phyloP scores from a whole-genome alignment of 2,113 vertebrate genomes.

The Pandion haliaetus region DNA sequence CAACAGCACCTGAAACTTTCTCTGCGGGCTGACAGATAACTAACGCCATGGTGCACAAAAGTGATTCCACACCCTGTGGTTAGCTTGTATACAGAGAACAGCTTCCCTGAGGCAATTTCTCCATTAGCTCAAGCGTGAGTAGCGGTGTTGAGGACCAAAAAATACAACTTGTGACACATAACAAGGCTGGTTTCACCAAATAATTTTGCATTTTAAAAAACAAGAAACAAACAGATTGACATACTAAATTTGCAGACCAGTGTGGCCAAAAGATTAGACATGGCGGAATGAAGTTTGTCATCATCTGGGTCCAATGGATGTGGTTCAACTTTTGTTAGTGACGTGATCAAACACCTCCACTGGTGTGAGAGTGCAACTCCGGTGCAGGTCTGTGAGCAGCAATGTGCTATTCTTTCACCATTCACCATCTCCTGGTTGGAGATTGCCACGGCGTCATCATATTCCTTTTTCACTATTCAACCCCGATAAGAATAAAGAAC shows the following conservation, averaged over 20 bases:
- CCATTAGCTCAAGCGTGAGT: no score
- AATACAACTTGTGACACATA: no score
- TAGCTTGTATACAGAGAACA: background rate
- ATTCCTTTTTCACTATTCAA: background rate
- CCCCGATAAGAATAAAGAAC: accelerated
- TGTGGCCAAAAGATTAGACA: background rate
- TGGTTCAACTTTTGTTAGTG: background rate
- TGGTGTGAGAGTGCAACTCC: background rate
- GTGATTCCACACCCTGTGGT: background rate
- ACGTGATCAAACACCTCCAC: background rate
- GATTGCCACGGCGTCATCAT: background rate
- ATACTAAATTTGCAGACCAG: background rate
- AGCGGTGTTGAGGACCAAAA: background rate
- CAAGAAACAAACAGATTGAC: background rate
- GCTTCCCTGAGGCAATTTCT: background rate
- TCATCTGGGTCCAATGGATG: background rate
- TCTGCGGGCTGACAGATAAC: background rate
- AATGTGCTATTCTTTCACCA: accelerated
- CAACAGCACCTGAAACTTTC: background rate
- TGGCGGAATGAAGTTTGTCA: background rate
- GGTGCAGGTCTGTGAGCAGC: background rate
- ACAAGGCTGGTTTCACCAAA: background rate
- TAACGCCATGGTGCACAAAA: no score
- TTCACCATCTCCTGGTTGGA: background rate
- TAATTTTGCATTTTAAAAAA: background rate